Evolutionary conservation across 35 echinoderm and acorn worm genomes (phyloP).

Genomic region (Amphiura filiformis): DNA sequence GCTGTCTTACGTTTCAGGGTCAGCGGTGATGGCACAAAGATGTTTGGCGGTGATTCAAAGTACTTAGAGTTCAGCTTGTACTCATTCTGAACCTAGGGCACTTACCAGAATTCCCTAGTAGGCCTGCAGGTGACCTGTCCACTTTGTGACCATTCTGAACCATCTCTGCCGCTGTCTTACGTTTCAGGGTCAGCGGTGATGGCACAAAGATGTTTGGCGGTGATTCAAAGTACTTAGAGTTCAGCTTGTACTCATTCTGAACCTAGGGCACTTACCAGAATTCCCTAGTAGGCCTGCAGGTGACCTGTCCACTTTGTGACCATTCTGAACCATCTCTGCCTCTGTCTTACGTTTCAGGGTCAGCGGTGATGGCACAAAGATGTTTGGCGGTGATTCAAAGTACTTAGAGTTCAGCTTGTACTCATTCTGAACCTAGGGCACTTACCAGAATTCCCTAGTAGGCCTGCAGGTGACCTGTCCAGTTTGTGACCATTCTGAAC

Average conservation of each 20-base stretch:
- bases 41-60: slow-evolving; percentile 47
- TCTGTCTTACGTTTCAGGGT: slow-evolving; percentile 50
- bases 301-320: slow-evolving; percentile 59
- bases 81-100: no score
- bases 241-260: no score
- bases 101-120: slow-evolving; percentile 68
- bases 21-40: slow-evolving; percentile 66
- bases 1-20: slow-evolving; percentile 52
- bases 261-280: slow-evolving; percentile 64
- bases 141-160: slow-evolving; percentile 54
- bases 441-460: slow-evolving; percentile 68
- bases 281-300: slow-evolving; percentile 67
- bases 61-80: no score
- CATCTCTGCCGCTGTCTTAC: slow-evolving; percentile 58
- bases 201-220: slow-evolving; percentile 57
- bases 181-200: slow-evolving; percentile 36
- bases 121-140: slow-evolving; percentile 68
- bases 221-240: slow-evolving; percentile 73
- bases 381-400: slow-evolving; percentile 44
- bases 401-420: slow-evolving; percentile 78
- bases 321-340: slow-evolving; percentile 47
- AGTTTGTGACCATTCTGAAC: slow-evolving; percentile 52
- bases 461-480: slow-evolving; percentile 68
- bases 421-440: no score
- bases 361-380: slow-evolving; percentile 67